These are phyloP conservation scores for Mola mola DNA, from an alignment of 2,113 vertebrate species.

Conservation along the genomic window DNA sequence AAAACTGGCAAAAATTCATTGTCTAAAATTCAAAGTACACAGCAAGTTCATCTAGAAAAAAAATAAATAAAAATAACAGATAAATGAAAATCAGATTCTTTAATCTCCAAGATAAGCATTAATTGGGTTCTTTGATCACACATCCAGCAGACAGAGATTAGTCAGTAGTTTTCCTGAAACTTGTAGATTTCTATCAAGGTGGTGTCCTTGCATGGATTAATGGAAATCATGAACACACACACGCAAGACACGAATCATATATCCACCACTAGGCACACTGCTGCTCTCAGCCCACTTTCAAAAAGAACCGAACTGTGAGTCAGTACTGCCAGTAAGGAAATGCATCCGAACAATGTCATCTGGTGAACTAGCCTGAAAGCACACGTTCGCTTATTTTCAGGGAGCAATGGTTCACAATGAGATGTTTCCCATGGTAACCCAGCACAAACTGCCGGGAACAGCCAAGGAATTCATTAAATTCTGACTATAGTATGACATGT, in stretches of 20 bases:
- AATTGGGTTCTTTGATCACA: too few relatives aligned
- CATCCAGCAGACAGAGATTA: too few relatives aligned
- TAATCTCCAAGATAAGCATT: too few relatives aligned
- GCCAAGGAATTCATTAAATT: background rate
- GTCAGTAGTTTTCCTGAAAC: background rate
- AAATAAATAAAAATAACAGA: too few relatives aligned
- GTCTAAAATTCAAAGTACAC: too few relatives aligned
- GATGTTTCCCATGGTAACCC: conserved; percentile 28
- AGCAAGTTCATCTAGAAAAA: too few relatives aligned
- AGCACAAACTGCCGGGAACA: background rate
- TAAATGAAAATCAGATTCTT: too few relatives aligned
- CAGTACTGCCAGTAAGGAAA: conserved; percentile 67
- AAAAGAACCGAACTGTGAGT: conserved; percentile 66
- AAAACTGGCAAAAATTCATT: too few relatives aligned
- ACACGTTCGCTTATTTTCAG: background rate
- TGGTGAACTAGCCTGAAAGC: conserved; percentile 11
- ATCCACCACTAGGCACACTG: conserved; percentile 38
- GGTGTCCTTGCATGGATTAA: too few relatives aligned
- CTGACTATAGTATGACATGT: too few relatives aligned
- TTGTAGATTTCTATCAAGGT: conserved; percentile 8
- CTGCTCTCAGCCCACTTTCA: conserved; percentile 68
- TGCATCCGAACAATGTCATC: conserved; percentile 48
- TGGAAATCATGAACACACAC: conserved; percentile 1
- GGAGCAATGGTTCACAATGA: conserved; percentile 33
- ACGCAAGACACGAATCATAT: conserved; percentile 53